Percentiles rank a stretch among this genome's conserved stretches.
phyloP scores from a whole-genome alignment of 2,113 vertebrate species.

The Labeo catla region DNA sequence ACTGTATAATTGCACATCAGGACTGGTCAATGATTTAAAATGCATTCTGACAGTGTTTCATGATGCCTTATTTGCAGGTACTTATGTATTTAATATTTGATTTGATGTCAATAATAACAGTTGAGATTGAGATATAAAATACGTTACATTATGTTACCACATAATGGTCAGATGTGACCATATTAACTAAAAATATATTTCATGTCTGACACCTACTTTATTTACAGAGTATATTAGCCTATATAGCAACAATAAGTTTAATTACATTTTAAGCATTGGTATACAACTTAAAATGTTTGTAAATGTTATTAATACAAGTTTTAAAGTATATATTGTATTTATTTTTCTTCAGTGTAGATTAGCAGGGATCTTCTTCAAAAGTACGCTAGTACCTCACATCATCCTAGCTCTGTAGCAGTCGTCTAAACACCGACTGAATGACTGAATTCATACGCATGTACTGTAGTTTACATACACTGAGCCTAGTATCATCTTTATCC shows the following conservation, averaged over 20 bases:
- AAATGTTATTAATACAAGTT: neutral
- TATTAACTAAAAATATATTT: neutral
- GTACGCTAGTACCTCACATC: neutral
- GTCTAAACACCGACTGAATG: neutral
- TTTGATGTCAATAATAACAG: neutral
- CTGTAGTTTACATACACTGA: constrained; percentile 27
- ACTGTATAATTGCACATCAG: neutral
- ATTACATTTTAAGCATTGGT: neutral
- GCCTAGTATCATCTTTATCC: neutral
- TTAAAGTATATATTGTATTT: neutral
- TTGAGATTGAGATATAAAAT: neutral
- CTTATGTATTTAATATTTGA: neutral
- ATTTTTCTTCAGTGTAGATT: neutral
- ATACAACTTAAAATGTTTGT: neutral
- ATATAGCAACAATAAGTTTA: neutral
- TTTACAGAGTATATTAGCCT: neutral
- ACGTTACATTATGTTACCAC: too few relatives aligned
- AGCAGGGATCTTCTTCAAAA: neutral
- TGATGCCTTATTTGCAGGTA: neutral
- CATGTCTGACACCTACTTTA: neutral
- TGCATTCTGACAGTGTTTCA: neutral
- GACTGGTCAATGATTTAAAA: neutral
- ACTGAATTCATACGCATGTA: neutral
- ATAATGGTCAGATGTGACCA: neutral
- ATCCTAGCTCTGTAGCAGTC: neutral